Conservation (phyloP, 2,797 vertebrate species). For the Pseudochaenichthys georgianus region DNA sequence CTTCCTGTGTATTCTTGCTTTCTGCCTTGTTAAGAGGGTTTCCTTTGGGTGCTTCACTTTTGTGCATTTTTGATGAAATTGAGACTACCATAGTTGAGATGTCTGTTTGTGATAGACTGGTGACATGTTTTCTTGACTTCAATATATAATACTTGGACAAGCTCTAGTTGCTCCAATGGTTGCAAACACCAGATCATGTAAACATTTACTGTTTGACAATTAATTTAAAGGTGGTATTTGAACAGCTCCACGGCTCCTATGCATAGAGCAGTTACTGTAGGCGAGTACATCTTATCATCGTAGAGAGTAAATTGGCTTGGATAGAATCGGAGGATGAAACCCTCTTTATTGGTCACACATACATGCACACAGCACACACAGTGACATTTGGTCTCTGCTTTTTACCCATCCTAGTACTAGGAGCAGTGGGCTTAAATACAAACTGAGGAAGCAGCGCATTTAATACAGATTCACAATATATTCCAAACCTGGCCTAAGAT, state of each 20-base stretch:
- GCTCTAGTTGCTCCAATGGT: not conserved
- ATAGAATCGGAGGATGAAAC: too few relatives aligned
- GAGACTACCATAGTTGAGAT: not conserved
- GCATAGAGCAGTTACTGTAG: not conserved
- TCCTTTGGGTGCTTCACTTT: not conserved
- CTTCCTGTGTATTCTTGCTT: slow-evolving; percentile 1
- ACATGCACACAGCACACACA: too few relatives aligned
- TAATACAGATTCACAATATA: slow-evolving; percentile 18
- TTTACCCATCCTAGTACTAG: too few relatives aligned
- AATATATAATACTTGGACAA: not conserved
- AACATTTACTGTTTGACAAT: slow-evolving; percentile 8
- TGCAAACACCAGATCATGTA: not conserved
- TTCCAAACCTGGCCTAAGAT: not conserved
- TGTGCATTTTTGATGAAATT: not conserved
- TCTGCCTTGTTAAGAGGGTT: not conserved
- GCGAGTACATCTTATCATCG: slow-evolving; percentile 6
- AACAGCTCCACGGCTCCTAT: not conserved
- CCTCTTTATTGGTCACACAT: too few relatives aligned
- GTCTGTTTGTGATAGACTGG: not conserved
- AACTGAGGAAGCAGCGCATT: slow-evolving; percentile 13
- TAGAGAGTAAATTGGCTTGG: not conserved
- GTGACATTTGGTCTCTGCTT: too few relatives aligned
- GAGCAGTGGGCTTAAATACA: slow-evolving; percentile 2
- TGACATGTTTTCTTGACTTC: slow-evolving; percentile 7
- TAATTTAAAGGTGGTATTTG: slow-evolving; percentile 14